Percentiles rank a stretch among this genome's conserved stretches.
phyloP scores from a whole-genome alignment of 2,888 invertebrate genomes.

The Stenchaetothrips biformis region DNA sequence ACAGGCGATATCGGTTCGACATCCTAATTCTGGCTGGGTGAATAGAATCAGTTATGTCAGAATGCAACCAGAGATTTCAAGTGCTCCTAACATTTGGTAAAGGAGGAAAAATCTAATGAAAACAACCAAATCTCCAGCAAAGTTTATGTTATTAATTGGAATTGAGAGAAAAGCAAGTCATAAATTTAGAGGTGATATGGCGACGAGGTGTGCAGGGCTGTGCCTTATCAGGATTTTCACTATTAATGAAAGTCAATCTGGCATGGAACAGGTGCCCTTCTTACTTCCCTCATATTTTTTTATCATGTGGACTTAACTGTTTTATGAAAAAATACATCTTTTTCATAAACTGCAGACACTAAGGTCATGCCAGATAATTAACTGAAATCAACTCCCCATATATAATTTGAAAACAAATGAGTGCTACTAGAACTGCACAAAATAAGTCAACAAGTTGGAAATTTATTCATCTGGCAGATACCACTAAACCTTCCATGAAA shows the following conservation, averaged over 20 bases:
- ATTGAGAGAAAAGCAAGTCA: no score
- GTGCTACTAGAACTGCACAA: conserved; percentile 12
- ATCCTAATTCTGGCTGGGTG: no score
- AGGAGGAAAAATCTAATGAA: no score
- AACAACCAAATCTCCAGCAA: no score
- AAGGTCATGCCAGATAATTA: conserved; percentile 2
- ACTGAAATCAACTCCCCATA: not conserved
- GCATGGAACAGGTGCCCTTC: not conserved
- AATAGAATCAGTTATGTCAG: no score
- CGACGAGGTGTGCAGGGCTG: not conserved
- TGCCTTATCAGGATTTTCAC: not conserved
- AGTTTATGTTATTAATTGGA: no score
- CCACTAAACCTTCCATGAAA: conserved; percentile 4
- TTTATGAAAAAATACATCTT: conserved; percentile 24
- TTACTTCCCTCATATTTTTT: not conserved
- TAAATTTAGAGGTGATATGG: not conserved
- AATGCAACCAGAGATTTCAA: no score
- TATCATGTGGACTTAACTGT: not conserved
- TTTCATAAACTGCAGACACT: conserved; percentile 17
- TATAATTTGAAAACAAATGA: conserved; percentile 4
- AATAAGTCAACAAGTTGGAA: conserved; percentile 6
- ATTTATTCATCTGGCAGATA: not conserved
- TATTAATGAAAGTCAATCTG: not conserved
- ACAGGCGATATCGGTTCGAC: no score
- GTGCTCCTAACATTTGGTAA: no score